These are phyloP conservation scores for Pelosia muscerda DNA, from an alignment of 2,888 invertebrate genomes.

Conservation along the genomic window DNA sequence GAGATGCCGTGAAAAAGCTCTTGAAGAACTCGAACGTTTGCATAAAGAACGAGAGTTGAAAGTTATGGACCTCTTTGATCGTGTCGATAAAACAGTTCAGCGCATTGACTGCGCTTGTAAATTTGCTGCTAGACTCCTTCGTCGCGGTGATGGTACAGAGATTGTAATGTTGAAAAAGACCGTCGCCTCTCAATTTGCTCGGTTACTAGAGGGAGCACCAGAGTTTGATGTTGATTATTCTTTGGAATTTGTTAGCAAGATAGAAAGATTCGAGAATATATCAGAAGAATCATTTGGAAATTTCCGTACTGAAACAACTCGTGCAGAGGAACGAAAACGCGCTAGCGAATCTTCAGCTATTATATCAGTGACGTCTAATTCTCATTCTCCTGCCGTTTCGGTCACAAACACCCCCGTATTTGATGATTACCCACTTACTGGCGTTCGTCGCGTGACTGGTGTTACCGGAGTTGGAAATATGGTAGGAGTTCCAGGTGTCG, in stretches of 20 bases:
- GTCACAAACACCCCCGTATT: constrained; percentile 91
- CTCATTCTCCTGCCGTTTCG: constrained; percentile 82
- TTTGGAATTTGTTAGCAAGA: constrained; percentile 93
- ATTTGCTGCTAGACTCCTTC: constrained; percentile 93
- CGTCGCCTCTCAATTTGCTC: constrained; percentile 91
- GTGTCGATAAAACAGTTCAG: constrained; percentile 93
- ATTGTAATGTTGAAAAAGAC: constrained; percentile 93
- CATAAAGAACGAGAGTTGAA: constrained; percentile 95
- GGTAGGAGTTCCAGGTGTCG: constrained; percentile 67
- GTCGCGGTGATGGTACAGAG: constrained; percentile 94
- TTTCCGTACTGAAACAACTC: constrained; percentile 90
- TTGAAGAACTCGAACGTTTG: constrained; percentile 90
- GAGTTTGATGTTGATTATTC: constrained; percentile 93
- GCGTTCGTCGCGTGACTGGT: constrained; percentile 81
- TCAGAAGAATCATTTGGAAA: constrained; percentile 91
- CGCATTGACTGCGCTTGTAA: constrained; percentile 95
- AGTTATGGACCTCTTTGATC: constrained; percentile 95
- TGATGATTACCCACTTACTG: constrained; percentile 89
- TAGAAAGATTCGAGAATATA: constrained; percentile 91
- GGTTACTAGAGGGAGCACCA: constrained; percentile 93
- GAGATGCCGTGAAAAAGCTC: constrained; percentile 91
- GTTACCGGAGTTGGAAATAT: constrained; percentile 61
- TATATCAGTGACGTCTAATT: constrained; percentile 75
- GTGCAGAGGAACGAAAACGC: constrained; percentile 85
- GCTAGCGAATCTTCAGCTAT: constrained; percentile 80